Conservation (phyloP, 2,888 invertebrate species). For the Himalopsyche tibetana region DNA sequence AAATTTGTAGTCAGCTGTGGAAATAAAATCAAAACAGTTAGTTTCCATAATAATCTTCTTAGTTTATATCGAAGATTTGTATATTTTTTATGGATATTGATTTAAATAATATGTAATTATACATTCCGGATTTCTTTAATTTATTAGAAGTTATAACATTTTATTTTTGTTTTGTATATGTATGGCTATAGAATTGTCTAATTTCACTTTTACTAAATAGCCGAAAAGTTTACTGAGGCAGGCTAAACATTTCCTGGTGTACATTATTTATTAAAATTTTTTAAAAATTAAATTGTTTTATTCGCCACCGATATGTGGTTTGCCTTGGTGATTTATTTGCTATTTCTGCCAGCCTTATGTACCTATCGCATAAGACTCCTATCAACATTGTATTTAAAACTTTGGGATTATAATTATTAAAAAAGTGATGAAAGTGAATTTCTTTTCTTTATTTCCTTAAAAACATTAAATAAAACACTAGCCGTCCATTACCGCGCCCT, state of each 20-base stretch:
- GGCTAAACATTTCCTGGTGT: conserved; percentile 38
- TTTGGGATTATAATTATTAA: conserved; percentile 61
- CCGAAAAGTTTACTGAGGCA: conserved; percentile 52
- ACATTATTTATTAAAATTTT: conserved; percentile 47
- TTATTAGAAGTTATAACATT: conserved; percentile 44
- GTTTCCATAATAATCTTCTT: conserved; percentile 9
- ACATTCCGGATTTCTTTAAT: conserved; percentile 53
- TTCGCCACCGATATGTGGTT: conserved; percentile 44
- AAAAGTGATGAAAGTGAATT: conserved; percentile 55
- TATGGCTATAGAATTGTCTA: conserved; percentile 38
- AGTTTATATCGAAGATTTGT: neutral
- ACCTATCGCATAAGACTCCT: conserved; percentile 55
- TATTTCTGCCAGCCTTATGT: conserved; percentile 61
- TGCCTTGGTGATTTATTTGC: conserved; percentile 56
- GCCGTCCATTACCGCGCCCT: too few relatives aligned
- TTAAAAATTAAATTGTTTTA: conserved; percentile 39
- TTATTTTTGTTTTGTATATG: conserved; percentile 52
- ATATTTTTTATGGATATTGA: conserved; percentile 56
- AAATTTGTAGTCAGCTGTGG: neutral
- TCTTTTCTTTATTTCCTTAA: neutral
- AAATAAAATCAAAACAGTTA: conserved; percentile 6
- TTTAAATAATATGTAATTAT: conserved; percentile 46
- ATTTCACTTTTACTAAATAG: conserved; percentile 37
- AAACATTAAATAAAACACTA: too few relatives aligned
- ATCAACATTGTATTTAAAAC: conserved; percentile 62